Evolutionary conservation across 2,797 vertebrate genomes (phyloP).

Genomic region (Clarias platycephalus): DNA sequence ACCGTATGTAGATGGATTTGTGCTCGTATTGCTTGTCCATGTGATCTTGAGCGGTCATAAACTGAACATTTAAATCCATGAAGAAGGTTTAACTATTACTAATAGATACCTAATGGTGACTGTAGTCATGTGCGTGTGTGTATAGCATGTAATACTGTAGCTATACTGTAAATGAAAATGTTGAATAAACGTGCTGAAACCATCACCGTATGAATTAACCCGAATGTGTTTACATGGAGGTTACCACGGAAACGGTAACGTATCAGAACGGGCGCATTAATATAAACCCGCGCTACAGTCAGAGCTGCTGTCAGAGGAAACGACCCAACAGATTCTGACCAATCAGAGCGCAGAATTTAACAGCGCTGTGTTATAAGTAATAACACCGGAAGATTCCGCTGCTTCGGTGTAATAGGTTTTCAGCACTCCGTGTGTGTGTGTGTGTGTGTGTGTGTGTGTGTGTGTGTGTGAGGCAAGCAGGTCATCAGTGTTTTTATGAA

Average conservation of each 20-base stretch:
- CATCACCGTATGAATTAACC: not conserved
- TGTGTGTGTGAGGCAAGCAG: slow-evolving; percentile 53
- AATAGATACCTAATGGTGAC: slow-evolving; percentile 5
- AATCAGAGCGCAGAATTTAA: not conserved
- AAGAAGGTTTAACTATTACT: not conserved
- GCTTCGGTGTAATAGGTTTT: not conserved
- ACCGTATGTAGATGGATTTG: not conserved
- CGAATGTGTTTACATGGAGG: not conserved
- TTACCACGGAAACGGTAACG: not conserved
- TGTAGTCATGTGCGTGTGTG: not conserved
- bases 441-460: not conserved
- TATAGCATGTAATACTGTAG: not conserved
- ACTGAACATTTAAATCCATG: not conserved
- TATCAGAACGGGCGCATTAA: not conserved
- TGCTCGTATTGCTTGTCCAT: not conserved
- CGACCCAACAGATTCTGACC: not conserved
- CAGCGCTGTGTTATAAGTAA: not conserved
- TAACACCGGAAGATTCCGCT: not conserved
- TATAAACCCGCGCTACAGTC: not conserved
- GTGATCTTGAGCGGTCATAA: not conserved
- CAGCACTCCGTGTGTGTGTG: not conserved
- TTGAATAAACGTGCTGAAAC: not conserved
- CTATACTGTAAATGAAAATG: not conserved
- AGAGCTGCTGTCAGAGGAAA: not conserved
- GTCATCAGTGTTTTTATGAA: slow-evolving; percentile 70